These are phyloP conservation scores for Adrianichthys oophorus DNA, from an alignment of 2,797 vertebrate species.

Conservation along the genomic window DNA sequence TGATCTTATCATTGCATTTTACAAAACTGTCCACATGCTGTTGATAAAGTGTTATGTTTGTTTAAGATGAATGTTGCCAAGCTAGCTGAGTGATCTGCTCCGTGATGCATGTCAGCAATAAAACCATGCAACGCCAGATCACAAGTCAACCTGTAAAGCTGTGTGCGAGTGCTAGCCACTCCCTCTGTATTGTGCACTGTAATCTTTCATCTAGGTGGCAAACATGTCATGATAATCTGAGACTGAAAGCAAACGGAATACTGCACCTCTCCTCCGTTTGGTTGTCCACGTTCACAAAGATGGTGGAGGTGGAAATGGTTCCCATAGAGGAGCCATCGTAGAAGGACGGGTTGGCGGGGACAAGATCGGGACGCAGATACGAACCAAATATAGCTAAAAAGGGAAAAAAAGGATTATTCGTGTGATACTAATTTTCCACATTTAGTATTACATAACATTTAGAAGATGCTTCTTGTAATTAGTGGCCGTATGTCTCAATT, in stretches of 20 bases:
- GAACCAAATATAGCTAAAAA: slow-evolving; percentile 65
- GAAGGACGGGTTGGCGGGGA: slow-evolving; percentile 63
- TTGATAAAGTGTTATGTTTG: too few species aligned
- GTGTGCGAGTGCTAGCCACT: background rate
- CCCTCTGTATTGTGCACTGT: background rate
- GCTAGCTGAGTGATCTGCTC: slow-evolving; percentile 43
- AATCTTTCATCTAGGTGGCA: background rate
- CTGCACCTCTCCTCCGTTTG: slow-evolving; percentile 66
- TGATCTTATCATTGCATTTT: too few species aligned
- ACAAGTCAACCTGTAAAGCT: slow-evolving; percentile 19
- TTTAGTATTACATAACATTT: background rate
- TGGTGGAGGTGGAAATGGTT: slow-evolving; percentile 75
- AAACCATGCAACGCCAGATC: slow-evolving; percentile 14
- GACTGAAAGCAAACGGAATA: background rate
- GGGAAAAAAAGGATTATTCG: slow-evolving; percentile 17
- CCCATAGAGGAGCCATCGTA: slow-evolving; percentile 77
- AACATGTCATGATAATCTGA: background rate
- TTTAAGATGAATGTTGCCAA: background rate
- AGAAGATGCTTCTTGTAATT: too few species aligned
- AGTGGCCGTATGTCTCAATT: too few species aligned
- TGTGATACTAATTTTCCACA: background rate
- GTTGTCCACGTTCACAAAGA: slow-evolving; percentile 69
- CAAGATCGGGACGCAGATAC: slow-evolving; percentile 69
- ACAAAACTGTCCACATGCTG: too few species aligned
- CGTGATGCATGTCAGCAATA: slow-evolving; percentile 26